phyloP scores from a whole-genome alignment of 2,113 vertebrate species.

The Strigops habroptila region DNA sequence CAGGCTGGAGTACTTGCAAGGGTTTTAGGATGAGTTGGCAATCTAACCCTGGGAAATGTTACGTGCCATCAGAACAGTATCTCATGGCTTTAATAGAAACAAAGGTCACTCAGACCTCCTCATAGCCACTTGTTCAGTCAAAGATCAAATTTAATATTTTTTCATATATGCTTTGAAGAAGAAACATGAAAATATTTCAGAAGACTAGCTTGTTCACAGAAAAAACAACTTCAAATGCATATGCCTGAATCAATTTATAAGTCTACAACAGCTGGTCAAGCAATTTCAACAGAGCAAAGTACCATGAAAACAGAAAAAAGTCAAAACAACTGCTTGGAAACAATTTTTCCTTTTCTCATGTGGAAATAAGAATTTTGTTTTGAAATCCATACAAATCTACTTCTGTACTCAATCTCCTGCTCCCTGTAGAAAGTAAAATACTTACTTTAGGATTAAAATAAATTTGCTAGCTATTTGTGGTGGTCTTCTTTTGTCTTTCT shows the following conservation, averaged over 20 bases:
- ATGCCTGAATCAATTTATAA: not conserved
- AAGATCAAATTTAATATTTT: not conserved
- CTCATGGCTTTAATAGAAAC: not conserved
- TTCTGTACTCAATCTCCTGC: not conserved
- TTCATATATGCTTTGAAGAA: not conserved
- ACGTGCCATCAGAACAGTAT: accelerated
- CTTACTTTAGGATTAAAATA: not conserved
- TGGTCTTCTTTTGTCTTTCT: not conserved
- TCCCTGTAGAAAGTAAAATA: not conserved
- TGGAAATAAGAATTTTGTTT: not conserved
- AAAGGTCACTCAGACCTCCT: not conserved
- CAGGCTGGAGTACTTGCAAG: not conserved
- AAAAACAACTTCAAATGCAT: not conserved
- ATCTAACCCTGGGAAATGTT: not conserved
- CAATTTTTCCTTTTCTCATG: not conserved
- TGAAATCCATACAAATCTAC: not conserved
- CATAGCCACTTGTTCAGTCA: not conserved
- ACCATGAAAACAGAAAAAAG: not conserved
- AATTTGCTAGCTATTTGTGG: not conserved
- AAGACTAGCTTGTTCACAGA: not conserved
- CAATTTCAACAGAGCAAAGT: not conserved
- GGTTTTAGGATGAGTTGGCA: not conserved
- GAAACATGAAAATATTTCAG: not conserved
- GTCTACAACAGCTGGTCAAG: not conserved
- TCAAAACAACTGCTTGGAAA: not conserved